phyloP scores from a whole-genome alignment of 2,888 invertebrate genomes.

The Heliconius sara region DNA sequence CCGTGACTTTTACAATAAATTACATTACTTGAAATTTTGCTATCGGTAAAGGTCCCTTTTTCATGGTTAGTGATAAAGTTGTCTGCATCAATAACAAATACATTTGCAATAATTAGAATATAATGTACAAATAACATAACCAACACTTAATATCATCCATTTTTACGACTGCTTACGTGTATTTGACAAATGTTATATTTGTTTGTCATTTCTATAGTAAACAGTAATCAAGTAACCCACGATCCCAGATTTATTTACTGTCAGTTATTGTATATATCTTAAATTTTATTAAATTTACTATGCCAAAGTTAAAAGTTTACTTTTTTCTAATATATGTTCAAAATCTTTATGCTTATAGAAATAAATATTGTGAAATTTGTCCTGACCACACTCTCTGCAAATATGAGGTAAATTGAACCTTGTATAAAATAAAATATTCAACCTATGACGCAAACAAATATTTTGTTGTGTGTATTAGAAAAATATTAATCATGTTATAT shows the following conservation, averaged over 20 bases:
- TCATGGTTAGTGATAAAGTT: slow-evolving; percentile 44
- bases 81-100: slow-evolving; percentile 49
- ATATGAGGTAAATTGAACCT: slow-evolving; percentile 38
- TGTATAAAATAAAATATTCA: slow-evolving; percentile 12
- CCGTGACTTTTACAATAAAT: neutral
- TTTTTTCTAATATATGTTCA: slow-evolving; percentile 44
- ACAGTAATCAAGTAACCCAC: slow-evolving; percentile 33
- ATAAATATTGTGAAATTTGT: slow-evolving; percentile 46
- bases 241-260: slow-evolving; percentile 13
- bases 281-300: slow-evolving; percentile 35
- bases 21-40: slow-evolving; percentile 17
- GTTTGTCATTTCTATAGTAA: neutral
- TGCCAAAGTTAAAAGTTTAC: slow-evolving; percentile 43
- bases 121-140: slow-evolving; percentile 75
- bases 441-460: neutral
- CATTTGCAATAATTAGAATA: slow-evolving; percentile 59
- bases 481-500: neutral
- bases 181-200: slow-evolving; percentile 1
- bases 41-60: slow-evolving; percentile 2
- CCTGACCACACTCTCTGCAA: slow-evolving; percentile 46
- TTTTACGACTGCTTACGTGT: slow-evolving; percentile 53
- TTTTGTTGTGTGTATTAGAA: neutral
- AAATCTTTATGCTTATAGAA: slow-evolving; percentile 27
- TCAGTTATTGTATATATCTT: slow-evolving; percentile 10
- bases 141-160: slow-evolving; percentile 64